Evolutionary conservation across 2,888 invertebrate genomes (phyloP), one percentile per base, ranked within the genome.

Genomic region (Amiota minor): DNA sequence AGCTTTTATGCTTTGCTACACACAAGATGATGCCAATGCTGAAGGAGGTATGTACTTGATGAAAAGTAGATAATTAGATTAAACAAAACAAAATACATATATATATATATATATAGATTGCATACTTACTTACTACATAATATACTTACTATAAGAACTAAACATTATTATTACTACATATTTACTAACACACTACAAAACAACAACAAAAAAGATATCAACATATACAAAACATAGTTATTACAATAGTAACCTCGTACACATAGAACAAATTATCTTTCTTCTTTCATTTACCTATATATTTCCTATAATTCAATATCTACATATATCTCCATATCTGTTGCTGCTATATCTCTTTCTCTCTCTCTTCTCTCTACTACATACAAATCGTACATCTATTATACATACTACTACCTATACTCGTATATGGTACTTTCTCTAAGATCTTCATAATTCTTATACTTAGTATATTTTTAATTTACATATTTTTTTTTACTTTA

Each of bases 1-100:
- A 96, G 96, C 96, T 91, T 96, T 96, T 94, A 96, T 96, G 96
- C 93, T 96, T 92, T 96, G 96, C 93, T 96, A 96, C 92, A 96
- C 96, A 87, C 96, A 96, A 92, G 96, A 96, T 92, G 96, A 96
- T 91, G 93, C 95, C 88, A 95, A 95, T 91, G 93, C 95, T 89
- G 96, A 96, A 94, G 96, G 96, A 94, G 96, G 96, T 96, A 95
- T 92, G 93, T 92, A 89, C 87, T 85, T 75, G 81, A 83, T 18
- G 76, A 81, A 82, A 77, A 71, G 46, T 46, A 73, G 72, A 59
- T 65, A 50, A 71, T 35, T 62, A 14, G 74, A 78, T 75, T 71
- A 75, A 62, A 78, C 71, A 72, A 72, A 11, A 74, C 49, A 50
- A 76, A 69, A 72, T 76, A 75, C 45, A 61, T 64, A 23, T 46